Base-by-base conservation (phyloP, 2,888 invertebrate species). In the Piscicola geometra region DNA sequence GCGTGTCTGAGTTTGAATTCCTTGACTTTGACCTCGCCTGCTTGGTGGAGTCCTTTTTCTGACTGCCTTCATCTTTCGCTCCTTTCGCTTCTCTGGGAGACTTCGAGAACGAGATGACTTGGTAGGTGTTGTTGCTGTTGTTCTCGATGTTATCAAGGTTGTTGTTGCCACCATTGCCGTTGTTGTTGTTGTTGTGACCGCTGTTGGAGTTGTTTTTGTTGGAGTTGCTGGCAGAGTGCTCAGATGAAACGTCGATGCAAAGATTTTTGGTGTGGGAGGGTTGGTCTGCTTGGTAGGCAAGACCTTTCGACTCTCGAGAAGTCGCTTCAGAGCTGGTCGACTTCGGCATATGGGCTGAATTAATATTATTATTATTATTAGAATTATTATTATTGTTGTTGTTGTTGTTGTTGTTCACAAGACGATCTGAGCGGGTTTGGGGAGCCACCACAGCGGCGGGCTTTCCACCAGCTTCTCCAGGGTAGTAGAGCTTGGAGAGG, bases 371-470 rank as follows among this genome's bases (percentile, higher is more conserved):
- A 41, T 41, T 41, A 15, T 41, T 41, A 41, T 41, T 41, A 41
- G 9, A 9, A 41, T 41, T 41, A n/a, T 56, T 56, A 56, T 56
- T 56, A 25, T 25, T 56, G 25, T 56, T 18, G 60, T 18, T 56
- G 60, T 56, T 56, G n/a, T 56, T 5, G 25, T 5, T 56, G 60
- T 56, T 56, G 60, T 56, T 21, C 25, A 56, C 3, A 5, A 56
- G n/a, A 21, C 60, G 60, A 56, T 56, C 60, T 18, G 60, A 69
- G 36, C 76, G 33, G 0, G 72, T 74, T 68, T 76, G 76, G 3
- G 76, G 76, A 9, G 76, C 76, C 21, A 76, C 76, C 15, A 76
- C 76, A 12, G 76, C 76, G 0, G 76, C 75, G 0, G 76, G 76
- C 60, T 76, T 76, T 21, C 69, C 56, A 18, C 73, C 73, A n/a